A percentile compares a stretch with the other conserved stretches of the same genome.
Evolutionary conservation across 2,797 vertebrate genomes (phyloP).

Genomic region (Synanceia verrucosa): DNA sequence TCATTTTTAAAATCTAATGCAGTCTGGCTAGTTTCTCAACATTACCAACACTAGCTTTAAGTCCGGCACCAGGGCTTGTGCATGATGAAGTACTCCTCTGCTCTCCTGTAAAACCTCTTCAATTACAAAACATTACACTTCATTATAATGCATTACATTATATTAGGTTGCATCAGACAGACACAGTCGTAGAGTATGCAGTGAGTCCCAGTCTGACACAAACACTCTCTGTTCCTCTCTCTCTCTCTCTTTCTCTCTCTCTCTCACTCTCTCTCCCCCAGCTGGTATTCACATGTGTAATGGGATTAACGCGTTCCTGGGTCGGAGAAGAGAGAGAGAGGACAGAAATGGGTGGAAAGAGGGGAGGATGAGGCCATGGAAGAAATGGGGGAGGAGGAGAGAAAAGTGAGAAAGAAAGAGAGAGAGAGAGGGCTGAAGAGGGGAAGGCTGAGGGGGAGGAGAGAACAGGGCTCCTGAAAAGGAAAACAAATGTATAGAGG

Average conservation of each 20-base stretch:
- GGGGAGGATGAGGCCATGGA: slow-evolving; percentile 51
- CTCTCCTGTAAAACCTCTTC: not conserved
- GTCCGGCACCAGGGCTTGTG: not conserved
- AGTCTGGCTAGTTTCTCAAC: not conserved
- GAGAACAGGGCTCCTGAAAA: slow-evolving; percentile 41
- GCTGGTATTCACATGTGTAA: slow-evolving; percentile 83
- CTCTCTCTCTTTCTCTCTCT: slow-evolving; percentile 4
- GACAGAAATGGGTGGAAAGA: slow-evolving; percentile 53
- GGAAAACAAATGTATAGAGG: slow-evolving; percentile 63
- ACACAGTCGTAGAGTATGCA: slow-evolving; percentile 24
- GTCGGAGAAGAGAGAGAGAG: slow-evolving; percentile 44
- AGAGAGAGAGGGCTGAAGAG: slow-evolving; percentile 11
- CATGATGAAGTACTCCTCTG: not conserved
- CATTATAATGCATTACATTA: slow-evolving; percentile 5
- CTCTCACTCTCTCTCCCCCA: slow-evolving; percentile 53
- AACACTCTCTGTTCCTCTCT: slow-evolving; percentile 61
- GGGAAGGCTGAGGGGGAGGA: slow-evolving; percentile 30
- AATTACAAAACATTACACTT: slow-evolving; percentile 13
- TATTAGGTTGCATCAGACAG: slow-evolving; percentile 23
- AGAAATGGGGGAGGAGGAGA: slow-evolving; percentile 36
- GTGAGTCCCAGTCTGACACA: slow-evolving; percentile 53
- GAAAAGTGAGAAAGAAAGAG: slow-evolving; percentile 8
- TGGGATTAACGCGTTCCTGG: slow-evolving; percentile 78
- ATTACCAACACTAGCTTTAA: not conserved
- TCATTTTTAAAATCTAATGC: not conserved